Conservation (phyloP, 2,113 vertebrate genomes). For the Paramormyrops kingsleyae region DNA sequence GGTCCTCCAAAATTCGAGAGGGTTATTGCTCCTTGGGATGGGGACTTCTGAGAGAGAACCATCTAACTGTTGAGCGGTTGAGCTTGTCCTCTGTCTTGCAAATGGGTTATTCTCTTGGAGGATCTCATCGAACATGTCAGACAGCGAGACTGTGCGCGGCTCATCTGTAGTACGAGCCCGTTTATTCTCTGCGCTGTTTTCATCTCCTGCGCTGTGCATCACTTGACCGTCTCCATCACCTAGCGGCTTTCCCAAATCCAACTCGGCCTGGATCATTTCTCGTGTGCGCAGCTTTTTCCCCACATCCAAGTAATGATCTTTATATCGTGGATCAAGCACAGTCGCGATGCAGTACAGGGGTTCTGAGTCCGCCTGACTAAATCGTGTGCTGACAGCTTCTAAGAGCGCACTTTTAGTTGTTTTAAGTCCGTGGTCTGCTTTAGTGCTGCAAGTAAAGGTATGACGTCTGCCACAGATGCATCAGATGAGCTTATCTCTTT, state of each 20-base stretch:
- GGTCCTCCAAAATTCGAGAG: no score
- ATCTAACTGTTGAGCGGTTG: no score
- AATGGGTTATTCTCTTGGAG: no score
- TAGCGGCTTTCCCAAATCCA: neutral
- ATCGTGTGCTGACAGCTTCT: neutral
- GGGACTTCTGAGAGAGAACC: no score
- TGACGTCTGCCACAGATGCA: constrained; percentile 11
- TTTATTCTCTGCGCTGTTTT: neutral
- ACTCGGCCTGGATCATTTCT: constrained; percentile 9
- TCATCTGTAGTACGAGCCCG: no score
- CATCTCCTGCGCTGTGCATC: neutral
- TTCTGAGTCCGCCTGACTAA: neutral
- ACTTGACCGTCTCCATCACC: neutral
- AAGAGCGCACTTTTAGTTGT: constrained; percentile 16
- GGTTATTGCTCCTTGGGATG: no score
- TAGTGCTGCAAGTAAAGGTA: constrained; percentile 5
- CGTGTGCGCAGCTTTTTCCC: neutral
- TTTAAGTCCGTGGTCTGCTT: constrained; percentile 17
- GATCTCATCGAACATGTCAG: no score
- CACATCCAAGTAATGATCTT: constrained; percentile 19
- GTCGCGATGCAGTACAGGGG: constrained; percentile 12
- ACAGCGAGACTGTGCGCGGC: no score
- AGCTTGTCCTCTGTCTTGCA: no score
- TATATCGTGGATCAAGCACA: constrained; percentile 13
- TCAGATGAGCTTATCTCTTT: neutral